Base-by-base conservation (phyloP, 53 echinoderm and acorn worm genomes). In the Paelopatides confundens region DNA sequence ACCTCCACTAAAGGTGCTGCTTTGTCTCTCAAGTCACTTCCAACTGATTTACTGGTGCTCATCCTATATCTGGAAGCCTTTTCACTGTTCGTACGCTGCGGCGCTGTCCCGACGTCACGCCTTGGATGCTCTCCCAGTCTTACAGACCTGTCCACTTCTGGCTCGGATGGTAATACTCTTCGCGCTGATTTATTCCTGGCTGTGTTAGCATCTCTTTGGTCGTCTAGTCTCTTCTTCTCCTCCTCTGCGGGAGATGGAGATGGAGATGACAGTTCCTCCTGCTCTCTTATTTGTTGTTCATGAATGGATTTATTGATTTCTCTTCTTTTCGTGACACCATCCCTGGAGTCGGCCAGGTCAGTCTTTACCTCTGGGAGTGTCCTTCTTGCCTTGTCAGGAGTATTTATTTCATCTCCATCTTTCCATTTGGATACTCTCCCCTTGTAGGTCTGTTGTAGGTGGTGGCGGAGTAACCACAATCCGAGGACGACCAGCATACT, bases 121-220 rank as follows among this genome's bases (percentile, higher is more conserved):
- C 29, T 67, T 31, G 68, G 32, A 34, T 0, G 15, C 35, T 21
- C 63, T 26, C 21, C 28, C 36, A 21, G 6, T 70, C 9, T 24
- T 34, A 31, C 32, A 35, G 0, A 1, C 9, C 18, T 18, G 46
- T n/a, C 39, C 5, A 63, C n/a, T 35, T 64, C 64, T 37, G 83
- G 83, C 46, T 82, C 83, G 5, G 24, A 32, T 63, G 83, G 83
- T n/a, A 82, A 26, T 5, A 82, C 83, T 64, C 83, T 82, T 21
- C 53, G 62, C 23, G 9, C n/a, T 10, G 83, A 82, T 23, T 62
- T 82, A 35, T 23, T 63, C 38, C 39, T 64, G 35, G 65, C 34
- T 31, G 32, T 3, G 26, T 35, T 62, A 54, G 12, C 31, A 12
- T 67, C 35, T n/a, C 31, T 35, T 6, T 15, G 27, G 14, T 30